Percentiles rank a stretch among this genome's conserved stretches.
Evolutionary conservation across 1,140 invertebrate species (phyloP).

Genomic region (Macrobrachium nipponense): DNA sequence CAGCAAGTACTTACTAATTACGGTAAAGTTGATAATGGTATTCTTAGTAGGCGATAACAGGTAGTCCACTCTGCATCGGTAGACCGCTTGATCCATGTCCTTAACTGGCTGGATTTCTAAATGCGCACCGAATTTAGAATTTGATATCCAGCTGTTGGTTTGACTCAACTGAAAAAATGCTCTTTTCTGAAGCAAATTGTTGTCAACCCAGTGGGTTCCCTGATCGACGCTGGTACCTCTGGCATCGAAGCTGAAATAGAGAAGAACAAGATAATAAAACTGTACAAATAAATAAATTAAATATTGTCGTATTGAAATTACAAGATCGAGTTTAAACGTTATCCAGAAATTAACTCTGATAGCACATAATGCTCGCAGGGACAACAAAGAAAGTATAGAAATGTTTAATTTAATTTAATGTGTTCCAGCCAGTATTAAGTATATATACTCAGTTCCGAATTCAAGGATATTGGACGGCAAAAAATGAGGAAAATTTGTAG

Average conservation of each 20-base stretch:
- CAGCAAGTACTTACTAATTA: constrained; percentile 67
- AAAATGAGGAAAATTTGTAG: too few relatives aligned
- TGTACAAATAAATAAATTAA: too few relatives aligned
- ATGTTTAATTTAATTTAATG: too few relatives aligned
- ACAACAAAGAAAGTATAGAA: too few relatives aligned
- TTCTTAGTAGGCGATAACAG: constrained; percentile 68
- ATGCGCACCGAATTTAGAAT: constrained; percentile 22
- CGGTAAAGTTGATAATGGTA: constrained; percentile 67
- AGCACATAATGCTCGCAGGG: too few relatives aligned
- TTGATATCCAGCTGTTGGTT: constrained; percentile 18
- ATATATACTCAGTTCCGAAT: too few relatives aligned
- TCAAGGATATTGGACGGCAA: too few relatives aligned
- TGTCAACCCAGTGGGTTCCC: constrained; percentile 40
- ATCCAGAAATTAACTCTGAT: too few relatives aligned
- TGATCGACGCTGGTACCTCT: constrained; percentile 10
- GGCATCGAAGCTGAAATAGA: constrained; percentile 32
- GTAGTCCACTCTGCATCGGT: constrained; percentile 69
- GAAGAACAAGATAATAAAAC: background rate
- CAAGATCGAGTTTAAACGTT: too few relatives aligned
- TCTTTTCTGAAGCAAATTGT: background rate
- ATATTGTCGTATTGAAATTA: too few relatives aligned
- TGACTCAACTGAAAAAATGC: constrained; percentile 42
- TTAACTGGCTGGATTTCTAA: constrained; percentile 42
- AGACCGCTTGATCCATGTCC: constrained; percentile 62
- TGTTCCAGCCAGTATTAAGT: too few relatives aligned